These are phyloP conservation scores for Pharmacophagus antenor DNA, from an alignment of 2,888 invertebrate genomes.

Conservation along the genomic window DNA sequence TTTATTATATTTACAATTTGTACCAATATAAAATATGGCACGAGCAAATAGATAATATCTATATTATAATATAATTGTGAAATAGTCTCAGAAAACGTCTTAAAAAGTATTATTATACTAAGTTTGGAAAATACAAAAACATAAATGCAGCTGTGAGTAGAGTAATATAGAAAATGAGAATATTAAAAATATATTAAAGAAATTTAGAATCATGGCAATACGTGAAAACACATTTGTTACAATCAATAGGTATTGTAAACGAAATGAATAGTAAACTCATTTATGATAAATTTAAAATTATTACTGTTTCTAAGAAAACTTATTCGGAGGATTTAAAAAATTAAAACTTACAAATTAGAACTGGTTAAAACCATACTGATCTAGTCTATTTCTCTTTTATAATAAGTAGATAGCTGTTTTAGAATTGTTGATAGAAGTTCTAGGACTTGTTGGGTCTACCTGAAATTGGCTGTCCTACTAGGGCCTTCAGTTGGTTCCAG, in stretches of 20 bases:
- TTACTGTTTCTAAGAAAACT: not conserved
- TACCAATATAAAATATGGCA: slow-evolving; percentile 39
- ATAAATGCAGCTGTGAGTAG: slow-evolving; percentile 42
- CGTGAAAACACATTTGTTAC: not conserved
- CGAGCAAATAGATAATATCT: slow-evolving; percentile 28
- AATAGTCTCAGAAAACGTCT: too few relatives aligned
- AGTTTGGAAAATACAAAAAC: slow-evolving; percentile 39
- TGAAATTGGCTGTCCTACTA: slow-evolving; percentile 50
- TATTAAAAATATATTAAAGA: too few relatives aligned
- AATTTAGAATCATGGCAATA: too few relatives aligned
- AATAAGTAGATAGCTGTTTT: not conserved
- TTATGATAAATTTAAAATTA: not conserved
- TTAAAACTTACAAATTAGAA: slow-evolving; percentile 26
- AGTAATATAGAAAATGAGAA: slow-evolving; percentile 7
- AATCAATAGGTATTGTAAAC: not conserved
- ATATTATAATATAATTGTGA: not conserved
- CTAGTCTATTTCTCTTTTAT: not conserved
- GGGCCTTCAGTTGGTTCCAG: slow-evolving; percentile 84
- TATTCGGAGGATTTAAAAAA: slow-evolving; percentile 7
- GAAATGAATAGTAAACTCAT: not conserved
- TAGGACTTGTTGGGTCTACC: slow-evolving; percentile 46
- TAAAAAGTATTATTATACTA: slow-evolving; percentile 25
- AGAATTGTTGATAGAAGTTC: not conserved
- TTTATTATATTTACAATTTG: slow-evolving; percentile 43
- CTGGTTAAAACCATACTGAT: slow-evolving; percentile 4